Base-by-base conservation (phyloP, 2,797 vertebrate species). In the Chromobotia macracanthus region DNA sequence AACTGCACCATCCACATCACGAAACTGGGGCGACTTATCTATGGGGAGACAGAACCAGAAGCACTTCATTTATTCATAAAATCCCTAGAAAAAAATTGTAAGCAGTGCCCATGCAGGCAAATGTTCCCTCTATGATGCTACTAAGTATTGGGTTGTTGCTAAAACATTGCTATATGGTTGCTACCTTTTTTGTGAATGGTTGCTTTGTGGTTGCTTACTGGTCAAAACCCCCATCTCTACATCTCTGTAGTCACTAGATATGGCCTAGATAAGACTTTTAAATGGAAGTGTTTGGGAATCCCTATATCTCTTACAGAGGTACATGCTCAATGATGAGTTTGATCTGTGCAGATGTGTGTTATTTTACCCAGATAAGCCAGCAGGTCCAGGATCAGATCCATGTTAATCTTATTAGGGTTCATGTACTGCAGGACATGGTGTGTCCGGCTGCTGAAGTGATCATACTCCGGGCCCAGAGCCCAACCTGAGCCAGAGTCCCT, bases 341-440 rank as follows among this genome's bases (percentile, higher is more conserved):
- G 55, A 21, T 50, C 19, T 64, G 61, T 65, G 64, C 9, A 38
- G 21, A 21, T 13, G 18, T 51, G 25, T 41, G 28, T 46, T 31
- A 41, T 9, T 74, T 41, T 94, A 99, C 98, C 96, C 83, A 99
- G 88, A 84, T 95, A 97, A 11, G 88, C 87, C 25, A 98, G 90
- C 77, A 99, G 91, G 70, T 98, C 96, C 70, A 98, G 87, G 82
- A 96, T 90, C 82, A 99, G 93, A 82, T 99, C 97, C 90, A 97
- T 92, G 87, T 99, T 99, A 90, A 99, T 95, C 91, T 97, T 99
- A 85, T 96, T 94, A 9, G 97, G 96, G 89, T 97, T 98, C 96
- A 97, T 98, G 82, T 93, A 95, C 67, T 96, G 93, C 83, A 99
- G 83, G 72, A 95, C 95, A 48, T 97, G 95, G 10, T 93, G 93